phyloP scores from a whole-genome alignment of 1,140 invertebrate species.

The Chlorops oryzae region DNA sequence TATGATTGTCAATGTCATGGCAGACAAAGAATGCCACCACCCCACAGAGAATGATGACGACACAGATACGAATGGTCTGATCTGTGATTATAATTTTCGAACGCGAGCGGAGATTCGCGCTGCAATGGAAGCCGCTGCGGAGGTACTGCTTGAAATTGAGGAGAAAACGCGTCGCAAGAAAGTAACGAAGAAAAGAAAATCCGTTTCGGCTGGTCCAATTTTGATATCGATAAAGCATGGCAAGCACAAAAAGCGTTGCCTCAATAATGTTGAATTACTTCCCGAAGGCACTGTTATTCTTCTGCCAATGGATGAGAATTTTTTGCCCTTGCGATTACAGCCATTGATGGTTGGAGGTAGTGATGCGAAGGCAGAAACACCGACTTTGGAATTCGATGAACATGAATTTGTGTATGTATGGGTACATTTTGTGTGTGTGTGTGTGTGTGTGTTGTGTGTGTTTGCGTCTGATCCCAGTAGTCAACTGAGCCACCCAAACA shows the following conservation, averaged over 20 bases:
- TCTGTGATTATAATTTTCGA: slow-evolving; percentile 37
- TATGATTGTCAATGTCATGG: neutral
- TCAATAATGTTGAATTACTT: too few relatives aligned
- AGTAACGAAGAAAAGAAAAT: slow-evolving; percentile 42
- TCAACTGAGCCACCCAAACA: too few relatives aligned
- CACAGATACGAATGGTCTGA: slow-evolving; percentile 16
- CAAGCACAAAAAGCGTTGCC: too few relatives aligned
- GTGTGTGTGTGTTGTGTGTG: slow-evolving; percentile 13
- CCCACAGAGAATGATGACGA: neutral
- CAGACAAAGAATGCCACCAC: neutral
- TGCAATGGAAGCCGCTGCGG: slow-evolving; percentile 30
- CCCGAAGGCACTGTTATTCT: too few relatives aligned
- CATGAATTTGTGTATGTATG: slow-evolving; percentile 20
- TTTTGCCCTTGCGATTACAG: slow-evolving; percentile 12
- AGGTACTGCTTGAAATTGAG: slow-evolving; percentile 38
- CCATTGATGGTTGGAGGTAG: slow-evolving; percentile 8
- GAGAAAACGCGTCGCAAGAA: slow-evolving; percentile 40
- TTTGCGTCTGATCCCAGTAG: too few relatives aligned
- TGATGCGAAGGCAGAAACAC: slow-evolving; percentile 14
- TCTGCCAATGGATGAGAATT: slow-evolving; percentile 12
- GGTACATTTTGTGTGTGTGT: slow-evolving; percentile 40
- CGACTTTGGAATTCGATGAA: too few relatives aligned
- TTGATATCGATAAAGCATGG: slow-evolving; percentile 29
- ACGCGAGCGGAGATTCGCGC: slow-evolving; percentile 34
- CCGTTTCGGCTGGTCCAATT: slow-evolving; percentile 41